These are phyloP conservation scores for Drosophila fuyamai DNA, from an alignment of 1,140 invertebrate species.

Conservation along the genomic window DNA sequence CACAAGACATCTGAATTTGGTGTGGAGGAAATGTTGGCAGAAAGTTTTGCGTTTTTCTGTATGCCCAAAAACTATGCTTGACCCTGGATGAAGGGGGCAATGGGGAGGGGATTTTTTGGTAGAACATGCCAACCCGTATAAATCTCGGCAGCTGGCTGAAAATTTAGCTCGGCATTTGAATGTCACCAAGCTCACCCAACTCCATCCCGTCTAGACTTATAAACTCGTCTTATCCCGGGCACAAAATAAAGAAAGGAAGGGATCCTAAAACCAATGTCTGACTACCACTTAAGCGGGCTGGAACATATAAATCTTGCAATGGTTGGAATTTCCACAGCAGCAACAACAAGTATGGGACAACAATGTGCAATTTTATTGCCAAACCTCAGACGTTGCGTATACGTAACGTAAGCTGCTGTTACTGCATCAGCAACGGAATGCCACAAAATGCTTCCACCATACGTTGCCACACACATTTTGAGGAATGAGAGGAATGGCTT, in stretches of 20 bases:
- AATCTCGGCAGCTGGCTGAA: constrained; percentile 61
- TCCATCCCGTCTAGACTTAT: constrained; percentile 70
- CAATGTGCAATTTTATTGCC: constrained; percentile 80
- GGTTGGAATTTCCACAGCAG: constrained; percentile 66
- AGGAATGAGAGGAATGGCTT: constrained; percentile 28
- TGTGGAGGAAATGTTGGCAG: constrained; percentile 46
- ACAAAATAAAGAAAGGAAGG: constrained; percentile 6
- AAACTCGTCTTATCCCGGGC: constrained; percentile 61
- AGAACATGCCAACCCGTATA: constrained; percentile 51
- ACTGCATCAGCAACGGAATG: constrained; percentile 49
- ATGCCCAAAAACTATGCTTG: constrained; percentile 15
- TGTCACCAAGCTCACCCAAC: constrained; percentile 57
- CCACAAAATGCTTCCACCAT: constrained; percentile 69
- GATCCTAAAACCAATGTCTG: constrained; percentile 74
- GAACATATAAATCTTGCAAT: constrained; percentile 80
- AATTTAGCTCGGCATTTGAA: constrained; percentile 68
- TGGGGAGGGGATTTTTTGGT: not conserved
- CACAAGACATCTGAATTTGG: constrained; percentile 59
- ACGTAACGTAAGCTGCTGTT: constrained; percentile 70
- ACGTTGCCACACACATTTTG: constrained; percentile 59
- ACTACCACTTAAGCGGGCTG: constrained; percentile 77
- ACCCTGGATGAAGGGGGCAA: constrained; percentile 21
- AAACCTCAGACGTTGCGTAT: constrained; percentile 80
- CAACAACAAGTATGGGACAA: constrained; percentile 51
- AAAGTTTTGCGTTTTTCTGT: constrained; percentile 9